A percentile compares a stretch with the other conserved stretches of the same genome.
Conservation (phyloP, 2,113 vertebrate genomes). For the Potamarius usumacintae region DNA sequence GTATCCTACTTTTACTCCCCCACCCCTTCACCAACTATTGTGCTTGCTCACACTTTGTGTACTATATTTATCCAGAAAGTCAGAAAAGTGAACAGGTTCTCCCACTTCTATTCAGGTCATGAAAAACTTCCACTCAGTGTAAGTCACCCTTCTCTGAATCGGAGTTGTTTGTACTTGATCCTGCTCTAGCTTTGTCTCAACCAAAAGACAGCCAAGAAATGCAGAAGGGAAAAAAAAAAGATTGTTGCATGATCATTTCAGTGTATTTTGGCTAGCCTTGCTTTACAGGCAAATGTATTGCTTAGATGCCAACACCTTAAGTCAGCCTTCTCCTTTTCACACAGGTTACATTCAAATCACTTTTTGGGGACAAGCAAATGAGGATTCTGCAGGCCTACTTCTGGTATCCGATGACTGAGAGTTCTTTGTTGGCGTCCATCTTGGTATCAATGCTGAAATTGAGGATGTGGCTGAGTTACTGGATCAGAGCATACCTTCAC, state of each 20-base stretch:
- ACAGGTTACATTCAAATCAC: constrained; percentile 30
- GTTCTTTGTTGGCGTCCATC: neutral
- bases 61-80: constrained; percentile 47
- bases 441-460: neutral
- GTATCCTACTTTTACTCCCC: constrained; percentile 44
- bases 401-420: neutral
- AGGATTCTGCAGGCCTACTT: neutral
- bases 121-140: constrained; percentile 23
- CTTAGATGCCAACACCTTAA: neutral
- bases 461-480: neutral
- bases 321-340: constrained; percentile 23
- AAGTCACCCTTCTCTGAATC: constrained; percentile 20
- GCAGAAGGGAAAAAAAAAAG: neutral
- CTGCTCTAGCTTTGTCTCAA: constrained; percentile 6
- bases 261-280: constrained; percentile 13
- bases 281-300: constrained; percentile 16
- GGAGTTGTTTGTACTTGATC: neutral
- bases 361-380: constrained; percentile 19
- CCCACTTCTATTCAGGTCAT: constrained; percentile 49
- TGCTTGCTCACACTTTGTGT: constrained; percentile 31
- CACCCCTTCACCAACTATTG: constrained; percentile 6
- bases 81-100: constrained; percentile 37
- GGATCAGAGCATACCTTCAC: neutral
- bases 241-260: neutral
- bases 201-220: neutral